phyloP scores from a whole-genome alignment of 2,888 invertebrate species.

The Gryllus longicercus region DNA sequence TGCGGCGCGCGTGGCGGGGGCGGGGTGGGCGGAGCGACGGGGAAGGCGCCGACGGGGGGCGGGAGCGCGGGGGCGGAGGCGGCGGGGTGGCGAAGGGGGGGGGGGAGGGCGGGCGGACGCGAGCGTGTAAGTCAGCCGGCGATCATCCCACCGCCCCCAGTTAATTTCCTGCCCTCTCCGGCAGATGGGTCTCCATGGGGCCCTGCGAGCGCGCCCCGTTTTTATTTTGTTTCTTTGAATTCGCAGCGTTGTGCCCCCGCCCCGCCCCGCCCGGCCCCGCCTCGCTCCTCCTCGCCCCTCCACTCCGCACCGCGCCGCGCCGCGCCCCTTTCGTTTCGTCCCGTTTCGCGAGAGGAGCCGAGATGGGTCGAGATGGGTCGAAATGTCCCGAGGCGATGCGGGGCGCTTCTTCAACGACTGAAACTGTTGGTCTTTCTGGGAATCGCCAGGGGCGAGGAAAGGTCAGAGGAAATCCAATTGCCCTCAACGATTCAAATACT shows the following conservation, averaged over 20 bases:
- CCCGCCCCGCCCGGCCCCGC: too few species aligned
- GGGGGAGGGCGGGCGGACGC: background rate
- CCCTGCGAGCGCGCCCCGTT: background rate
- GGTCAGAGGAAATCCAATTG: too few species aligned
- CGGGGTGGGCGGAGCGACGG: background rate
- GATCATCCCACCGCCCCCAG: slow-evolving; percentile 17
- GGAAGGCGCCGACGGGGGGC: background rate
- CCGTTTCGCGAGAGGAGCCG: background rate
- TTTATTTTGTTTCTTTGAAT: slow-evolving; percentile 17
- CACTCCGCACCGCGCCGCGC: background rate
- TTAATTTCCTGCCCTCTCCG: slow-evolving; percentile 17
- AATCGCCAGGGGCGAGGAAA: too few species aligned
- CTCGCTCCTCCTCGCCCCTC: background rate
- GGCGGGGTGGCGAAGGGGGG: background rate
- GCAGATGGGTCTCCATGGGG: background rate
- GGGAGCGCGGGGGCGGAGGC: background rate
- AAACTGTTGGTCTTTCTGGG: too few species aligned
- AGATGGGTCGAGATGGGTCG: background rate
- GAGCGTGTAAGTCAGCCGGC: background rate
- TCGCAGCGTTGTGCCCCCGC: background rate
- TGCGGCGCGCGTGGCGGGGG: background rate
- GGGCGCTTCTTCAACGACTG: too few species aligned
- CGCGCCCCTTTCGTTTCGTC: background rate
- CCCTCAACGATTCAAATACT: too few species aligned
- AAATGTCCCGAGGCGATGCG: too few species aligned